These are phyloP conservation scores for Cheirogaleus medius DNA, from an alignment of 2,113 vertebrate genomes.

Conservation along the genomic window DNA sequence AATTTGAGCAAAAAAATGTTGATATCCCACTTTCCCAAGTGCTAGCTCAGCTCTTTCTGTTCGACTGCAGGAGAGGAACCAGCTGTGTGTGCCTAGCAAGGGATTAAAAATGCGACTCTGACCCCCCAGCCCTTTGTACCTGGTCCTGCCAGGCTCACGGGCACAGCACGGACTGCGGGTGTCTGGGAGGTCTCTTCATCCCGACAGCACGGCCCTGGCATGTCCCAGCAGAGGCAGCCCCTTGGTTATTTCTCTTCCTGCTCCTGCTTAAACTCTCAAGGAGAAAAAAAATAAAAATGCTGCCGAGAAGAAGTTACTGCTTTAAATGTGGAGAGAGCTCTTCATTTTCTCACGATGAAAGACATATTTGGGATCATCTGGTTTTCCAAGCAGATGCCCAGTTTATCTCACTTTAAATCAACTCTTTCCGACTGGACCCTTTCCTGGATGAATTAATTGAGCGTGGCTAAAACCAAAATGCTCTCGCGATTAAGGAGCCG, in stretches of 20 bases:
- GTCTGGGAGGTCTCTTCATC: neutral
- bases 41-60: slow-evolving; percentile 68
- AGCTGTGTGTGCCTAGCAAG: slow-evolving; percentile 13
- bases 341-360: slow-evolving; percentile 82
- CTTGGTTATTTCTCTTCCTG: neutral
- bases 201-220: neutral
- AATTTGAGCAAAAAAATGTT: slow-evolving; percentile 77
- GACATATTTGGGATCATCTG: slow-evolving; percentile 81
- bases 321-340: slow-evolving; percentile 73
- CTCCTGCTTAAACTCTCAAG: slow-evolving; percentile 62
- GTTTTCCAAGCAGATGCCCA: slow-evolving; percentile 84
- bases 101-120: neutral
- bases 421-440: slow-evolving; percentile 85
- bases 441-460: slow-evolving; percentile 89
- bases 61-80: slow-evolving; percentile 30
- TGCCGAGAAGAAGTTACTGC: slow-evolving; percentile 70
- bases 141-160: neutral
- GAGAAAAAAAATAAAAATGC: neutral
- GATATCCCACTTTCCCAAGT: slow-evolving; percentile 70
- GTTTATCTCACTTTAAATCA: slow-evolving; percentile 87
- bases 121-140: neutral
- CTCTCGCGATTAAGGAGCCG: slow-evolving; percentile 81
- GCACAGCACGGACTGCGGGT: neutral
- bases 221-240: neutral
- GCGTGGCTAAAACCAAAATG: slow-evolving; percentile 86